Percentiles rank a stretch among this genome's conserved stretches.
phyloP scores from a whole-genome alignment of 2,888 invertebrate genomes.

The Cremastinae sp. region DNA sequence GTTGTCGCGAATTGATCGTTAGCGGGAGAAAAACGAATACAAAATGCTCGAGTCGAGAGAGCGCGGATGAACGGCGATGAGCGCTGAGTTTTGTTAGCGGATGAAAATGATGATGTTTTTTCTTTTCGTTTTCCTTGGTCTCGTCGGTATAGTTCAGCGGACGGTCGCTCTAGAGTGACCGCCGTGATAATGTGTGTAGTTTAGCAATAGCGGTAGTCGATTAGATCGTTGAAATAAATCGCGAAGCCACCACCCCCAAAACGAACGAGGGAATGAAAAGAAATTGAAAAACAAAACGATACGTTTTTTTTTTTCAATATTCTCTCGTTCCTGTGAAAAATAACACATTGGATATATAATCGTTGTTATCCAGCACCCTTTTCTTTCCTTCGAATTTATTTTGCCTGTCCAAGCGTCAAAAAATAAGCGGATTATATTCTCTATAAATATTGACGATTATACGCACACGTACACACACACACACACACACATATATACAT shows the following conservation, averaged over 20 bases:
- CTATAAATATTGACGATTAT: no score
- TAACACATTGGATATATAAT: slow-evolving; percentile 20
- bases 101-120: slow-evolving; percentile 35
- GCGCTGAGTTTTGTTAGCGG: slow-evolving; percentile 33
- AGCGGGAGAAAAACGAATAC: slow-evolving; percentile 10
- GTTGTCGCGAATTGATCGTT: slow-evolving; percentile 50
- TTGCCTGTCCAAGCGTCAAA: no score
- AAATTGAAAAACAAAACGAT: slow-evolving; percentile 29
- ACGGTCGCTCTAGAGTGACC: slow-evolving; percentile 53
- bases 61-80: slow-evolving; percentile 12
- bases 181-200: slow-evolving; percentile 74
- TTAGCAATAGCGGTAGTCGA: slow-evolving; percentile 75
- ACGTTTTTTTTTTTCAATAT: slow-evolving; percentile 2
- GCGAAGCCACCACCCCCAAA: slow-evolving; percentile 55
- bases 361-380: no score
- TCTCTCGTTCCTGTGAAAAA: slow-evolving; percentile 33
- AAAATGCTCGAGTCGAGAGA: slow-evolving; percentile 10
- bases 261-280: slow-evolving; percentile 29
- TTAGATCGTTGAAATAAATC: slow-evolving; percentile 63
- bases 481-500: no score
- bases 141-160: slow-evolving; percentile 59
- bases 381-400: no score
- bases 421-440: no score
- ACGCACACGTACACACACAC: no score
- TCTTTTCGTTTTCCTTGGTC: slow-evolving; percentile 52